Conservation (phyloP, 2,113 vertebrate species). For the Chamaea fasciata region DNA sequence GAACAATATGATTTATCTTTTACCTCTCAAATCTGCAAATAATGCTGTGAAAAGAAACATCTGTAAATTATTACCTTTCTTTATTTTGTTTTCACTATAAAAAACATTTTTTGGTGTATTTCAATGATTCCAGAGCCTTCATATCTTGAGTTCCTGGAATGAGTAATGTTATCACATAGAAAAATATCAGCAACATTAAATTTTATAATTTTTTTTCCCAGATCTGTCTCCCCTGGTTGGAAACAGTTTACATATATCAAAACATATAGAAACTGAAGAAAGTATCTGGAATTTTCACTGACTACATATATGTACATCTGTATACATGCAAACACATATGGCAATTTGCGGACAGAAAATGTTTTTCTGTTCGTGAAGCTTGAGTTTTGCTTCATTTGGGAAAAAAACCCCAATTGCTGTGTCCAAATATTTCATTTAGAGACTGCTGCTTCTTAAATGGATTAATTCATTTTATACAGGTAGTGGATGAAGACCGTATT, state of each 20-base stretch:
- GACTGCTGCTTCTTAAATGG: neutral
- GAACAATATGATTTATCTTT: neutral
- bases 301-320: neutral
- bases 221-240: neutral
- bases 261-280: neutral
- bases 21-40: neutral
- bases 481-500: neutral
- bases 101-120: neutral
- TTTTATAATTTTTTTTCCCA: neutral
- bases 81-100: neutral
- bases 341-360: neutral
- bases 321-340: neutral
- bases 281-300: neutral
- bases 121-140: neutral
- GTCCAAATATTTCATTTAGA: neutral
- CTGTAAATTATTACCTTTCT: neutral
- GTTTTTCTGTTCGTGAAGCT: neutral
- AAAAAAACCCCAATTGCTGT: fast-evolving
- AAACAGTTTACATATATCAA: neutral
- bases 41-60: neutral
- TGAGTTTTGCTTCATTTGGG: neutral
- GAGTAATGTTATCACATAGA: neutral
- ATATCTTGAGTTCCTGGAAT: neutral
- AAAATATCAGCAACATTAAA: fast-evolving
- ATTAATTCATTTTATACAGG: neutral